phyloP scores from a whole-genome alignment of 2,888 invertebrate species.

The Cheilosia urbana region DNA sequence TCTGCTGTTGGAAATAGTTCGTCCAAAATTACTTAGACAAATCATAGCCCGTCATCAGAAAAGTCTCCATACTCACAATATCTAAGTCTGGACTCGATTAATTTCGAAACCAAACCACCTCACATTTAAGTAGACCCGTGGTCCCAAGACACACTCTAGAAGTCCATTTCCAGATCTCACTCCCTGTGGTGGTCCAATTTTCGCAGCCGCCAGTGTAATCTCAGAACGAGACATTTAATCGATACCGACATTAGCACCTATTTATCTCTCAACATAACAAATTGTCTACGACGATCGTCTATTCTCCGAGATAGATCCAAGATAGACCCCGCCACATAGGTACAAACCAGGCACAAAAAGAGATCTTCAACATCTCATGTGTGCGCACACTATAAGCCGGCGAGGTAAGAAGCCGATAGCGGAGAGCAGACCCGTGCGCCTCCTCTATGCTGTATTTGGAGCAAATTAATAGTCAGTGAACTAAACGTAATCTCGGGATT shows the following conservation, averaged over 20 bases:
- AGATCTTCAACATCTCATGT: constrained; percentile 64
- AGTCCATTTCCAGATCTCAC: too few relatives aligned
- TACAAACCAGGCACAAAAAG: constrained; percentile 34
- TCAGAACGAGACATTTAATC: constrained; percentile 68
- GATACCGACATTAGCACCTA: constrained; percentile 75
- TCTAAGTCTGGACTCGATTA: too few relatives aligned
- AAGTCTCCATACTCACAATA: too few relatives aligned
- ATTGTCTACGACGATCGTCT: constrained; percentile 72
- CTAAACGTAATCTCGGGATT: constrained; percentile 75
- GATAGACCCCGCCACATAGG: constrained; percentile 40
- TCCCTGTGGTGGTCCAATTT: constrained; percentile 47
- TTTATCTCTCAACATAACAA: constrained; percentile 75
- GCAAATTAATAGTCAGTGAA: constrained; percentile 76
- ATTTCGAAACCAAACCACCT: too few relatives aligned
- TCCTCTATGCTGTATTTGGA: constrained; percentile 59
- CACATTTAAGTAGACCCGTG: too few relatives aligned
- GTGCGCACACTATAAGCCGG: constrained; percentile 36
- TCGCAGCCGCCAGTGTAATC: constrained; percentile 59
- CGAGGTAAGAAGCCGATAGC: constrained; percentile 32
- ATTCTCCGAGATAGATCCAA: constrained; percentile 33
- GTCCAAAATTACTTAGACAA: too few relatives aligned
- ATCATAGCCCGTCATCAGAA: too few relatives aligned
- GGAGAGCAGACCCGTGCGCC: constrained; percentile 45
- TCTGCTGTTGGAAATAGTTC: too few relatives aligned
- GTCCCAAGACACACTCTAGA: too few relatives aligned